Percentiles rank a stretch among this genome's conserved stretches.
Evolutionary conservation across 1,140 invertebrate species (phyloP).

Genomic region (Pseudoatta argentina): DNA sequence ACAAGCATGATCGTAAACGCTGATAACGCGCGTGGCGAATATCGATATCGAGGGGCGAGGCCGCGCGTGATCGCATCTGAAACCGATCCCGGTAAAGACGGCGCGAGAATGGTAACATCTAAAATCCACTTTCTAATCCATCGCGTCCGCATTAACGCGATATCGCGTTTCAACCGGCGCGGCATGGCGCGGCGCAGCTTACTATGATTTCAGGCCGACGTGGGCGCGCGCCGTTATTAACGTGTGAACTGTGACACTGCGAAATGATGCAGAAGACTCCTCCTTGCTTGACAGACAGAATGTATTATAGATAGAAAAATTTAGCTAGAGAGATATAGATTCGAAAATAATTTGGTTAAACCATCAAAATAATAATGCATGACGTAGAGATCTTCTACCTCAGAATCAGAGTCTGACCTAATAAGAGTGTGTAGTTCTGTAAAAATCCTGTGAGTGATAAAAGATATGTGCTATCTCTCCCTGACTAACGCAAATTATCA

Average conservation of each 20-base stretch:
- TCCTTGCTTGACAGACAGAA: constrained; percentile 13
- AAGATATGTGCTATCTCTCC: too few species aligned
- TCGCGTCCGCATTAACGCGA: constrained; percentile 55
- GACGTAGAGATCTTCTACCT: too few species aligned
- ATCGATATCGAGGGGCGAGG: constrained; percentile 43
- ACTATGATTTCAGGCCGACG: constrained; percentile 50
- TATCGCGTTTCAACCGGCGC: constrained; percentile 55
- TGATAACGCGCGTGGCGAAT: constrained; percentile 53
- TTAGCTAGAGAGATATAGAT: too few species aligned
- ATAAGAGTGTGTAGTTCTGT: too few species aligned
- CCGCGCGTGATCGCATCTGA: constrained; percentile 42
- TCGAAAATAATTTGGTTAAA: too few species aligned
- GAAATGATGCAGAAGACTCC: constrained; percentile 45
- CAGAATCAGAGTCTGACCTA: too few species aligned
- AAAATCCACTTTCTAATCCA: constrained; percentile 61
- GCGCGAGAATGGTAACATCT: constrained; percentile 45
- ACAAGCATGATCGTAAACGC: constrained; percentile 10
- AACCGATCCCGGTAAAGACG: constrained; percentile 33
- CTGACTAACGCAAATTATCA: too few species aligned
- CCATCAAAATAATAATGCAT: too few species aligned
- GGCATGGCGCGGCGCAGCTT: constrained; percentile 22
- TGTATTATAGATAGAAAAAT: background rate
- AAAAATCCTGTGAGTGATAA: too few species aligned
- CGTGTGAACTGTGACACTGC: constrained; percentile 62
- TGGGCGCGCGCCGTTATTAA: constrained; percentile 61